Evolutionary conservation across 2,888 invertebrate species (phyloP).

Genomic region (Bembecia ichneumoniformis): DNA sequence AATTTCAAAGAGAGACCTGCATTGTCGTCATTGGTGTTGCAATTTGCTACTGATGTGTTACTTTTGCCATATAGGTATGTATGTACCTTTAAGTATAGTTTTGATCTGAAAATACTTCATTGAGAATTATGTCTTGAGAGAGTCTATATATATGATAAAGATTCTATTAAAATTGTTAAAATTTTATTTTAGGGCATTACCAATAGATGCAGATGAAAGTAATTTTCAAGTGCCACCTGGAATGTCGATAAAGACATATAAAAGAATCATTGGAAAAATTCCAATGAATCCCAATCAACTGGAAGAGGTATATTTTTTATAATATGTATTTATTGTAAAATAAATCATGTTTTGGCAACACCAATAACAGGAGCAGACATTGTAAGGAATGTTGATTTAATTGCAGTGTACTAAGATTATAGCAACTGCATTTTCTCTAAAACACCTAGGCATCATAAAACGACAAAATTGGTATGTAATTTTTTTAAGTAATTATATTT

Average conservation of each 20-base stretch:
- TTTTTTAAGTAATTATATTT: too few species aligned
- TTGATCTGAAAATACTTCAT: not conserved
- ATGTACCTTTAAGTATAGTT: constrained; percentile 10
- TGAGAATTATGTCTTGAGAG: not conserved
- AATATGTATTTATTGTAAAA: constrained; percentile 1
- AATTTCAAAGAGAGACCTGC: constrained; percentile 82
- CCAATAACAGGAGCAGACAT: not conserved
- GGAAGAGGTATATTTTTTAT: constrained; percentile 74
- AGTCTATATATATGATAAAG: not conserved
- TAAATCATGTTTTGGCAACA: not conserved
- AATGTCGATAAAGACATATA: constrained; percentile 82
- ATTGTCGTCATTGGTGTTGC: constrained; percentile 77
- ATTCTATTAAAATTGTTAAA: too few species aligned
- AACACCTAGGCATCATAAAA: too few species aligned
- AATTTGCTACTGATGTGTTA: constrained; percentile 85
- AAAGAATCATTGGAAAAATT: constrained; percentile 80
- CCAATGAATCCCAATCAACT: constrained; percentile 83
- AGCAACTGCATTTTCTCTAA: too few species aligned
- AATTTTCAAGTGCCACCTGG: constrained; percentile 79
- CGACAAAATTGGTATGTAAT: too few species aligned
- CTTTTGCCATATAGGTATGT: constrained; percentile 88
- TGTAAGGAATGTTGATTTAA: not conserved
- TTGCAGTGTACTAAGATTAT: too few species aligned
- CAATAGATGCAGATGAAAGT: constrained; percentile 57
- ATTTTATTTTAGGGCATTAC: constrained; percentile 51